Conservation (phyloP, 2,888 invertebrate species). For the Sphecodes monilicornis region DNA sequence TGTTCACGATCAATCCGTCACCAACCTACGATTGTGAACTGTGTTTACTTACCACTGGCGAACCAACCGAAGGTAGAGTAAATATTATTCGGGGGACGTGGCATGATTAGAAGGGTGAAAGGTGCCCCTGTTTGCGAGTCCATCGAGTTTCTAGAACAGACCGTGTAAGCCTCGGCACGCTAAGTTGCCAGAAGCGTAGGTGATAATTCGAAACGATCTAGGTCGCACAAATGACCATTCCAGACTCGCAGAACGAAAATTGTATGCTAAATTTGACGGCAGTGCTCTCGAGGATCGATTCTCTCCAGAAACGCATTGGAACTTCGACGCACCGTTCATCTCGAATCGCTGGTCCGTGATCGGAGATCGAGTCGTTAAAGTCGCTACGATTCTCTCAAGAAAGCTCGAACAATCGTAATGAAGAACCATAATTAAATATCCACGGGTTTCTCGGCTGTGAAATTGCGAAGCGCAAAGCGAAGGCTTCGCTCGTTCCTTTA, state of each 20-base stretch:
- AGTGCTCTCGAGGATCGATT: neutral
- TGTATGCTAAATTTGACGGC: neutral
- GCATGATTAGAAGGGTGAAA: conserved; percentile 38
- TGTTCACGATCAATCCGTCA: conserved; percentile 18
- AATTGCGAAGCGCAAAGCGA: neutral
- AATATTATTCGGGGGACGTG: conserved; percentile 43
- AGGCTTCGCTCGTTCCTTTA: neutral
- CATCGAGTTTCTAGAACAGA: neutral
- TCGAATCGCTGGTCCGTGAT: neutral
- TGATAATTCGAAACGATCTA: neutral
- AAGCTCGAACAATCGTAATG: neutral
- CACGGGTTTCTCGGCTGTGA: neutral
- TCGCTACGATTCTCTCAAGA: neutral
- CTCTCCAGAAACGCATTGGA: too few species aligned
- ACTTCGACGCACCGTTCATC: neutral
- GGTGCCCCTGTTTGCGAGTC: conserved; percentile 28
- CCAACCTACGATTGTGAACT: conserved; percentile 27
- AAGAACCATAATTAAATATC: neutral
- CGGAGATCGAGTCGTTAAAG: neutral
- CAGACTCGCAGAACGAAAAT: neutral
- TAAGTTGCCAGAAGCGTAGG: neutral
- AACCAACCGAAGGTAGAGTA: conserved; percentile 10
- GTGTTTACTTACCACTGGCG: conserved; percentile 28
- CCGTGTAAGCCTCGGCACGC: conserved; percentile 9
- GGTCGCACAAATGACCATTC: neutral